These are phyloP conservation scores for Idaea straminata DNA, from an alignment of 2,888 invertebrate species.

Conservation along the genomic window DNA sequence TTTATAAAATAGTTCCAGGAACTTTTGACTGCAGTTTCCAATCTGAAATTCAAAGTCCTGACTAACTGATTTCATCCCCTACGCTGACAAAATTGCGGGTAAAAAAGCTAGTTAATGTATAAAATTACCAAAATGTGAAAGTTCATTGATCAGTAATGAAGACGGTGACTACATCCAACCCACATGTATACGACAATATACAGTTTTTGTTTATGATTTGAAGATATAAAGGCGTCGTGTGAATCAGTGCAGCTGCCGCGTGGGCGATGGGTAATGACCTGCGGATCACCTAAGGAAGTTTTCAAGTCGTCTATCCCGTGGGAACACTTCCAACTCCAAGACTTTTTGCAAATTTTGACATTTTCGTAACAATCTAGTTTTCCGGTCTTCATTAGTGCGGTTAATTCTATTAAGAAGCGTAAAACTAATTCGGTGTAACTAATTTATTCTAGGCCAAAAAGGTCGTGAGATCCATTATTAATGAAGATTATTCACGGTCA, in stretches of 20 bases:
- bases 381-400: not conserved
- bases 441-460: constrained; percentile 9
- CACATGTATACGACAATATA: constrained; percentile 34
- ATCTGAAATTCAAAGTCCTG: not conserved
- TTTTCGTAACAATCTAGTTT: not conserved
- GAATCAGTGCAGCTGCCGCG: constrained; percentile 41
- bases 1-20: not conserved
- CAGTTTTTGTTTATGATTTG: constrained; percentile 41
- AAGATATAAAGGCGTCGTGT: constrained; percentile 42
- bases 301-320: constrained; percentile 2
- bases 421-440: not conserved
- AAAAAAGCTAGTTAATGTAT: not conserved
- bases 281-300: constrained; percentile 2
- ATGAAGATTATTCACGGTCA: constrained; percentile 38
- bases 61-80: too few relatives aligned
- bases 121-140: constrained; percentile 7
- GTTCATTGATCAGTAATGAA: constrained; percentile 30
- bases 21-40: not conserved
- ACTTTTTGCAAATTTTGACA: not conserved
- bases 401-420: not conserved
- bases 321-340: not conserved
- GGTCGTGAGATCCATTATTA: constrained; percentile 33
- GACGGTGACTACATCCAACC: constrained; percentile 29
- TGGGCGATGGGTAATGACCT: constrained; percentile 43
- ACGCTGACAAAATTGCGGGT: too few relatives aligned